Percentiles rank a stretch among this genome's conserved stretches.
Evolutionary conservation across 2,797 vertebrate genomes (phyloP).

Genomic region (Helicolenus hilgendorfi): DNA sequence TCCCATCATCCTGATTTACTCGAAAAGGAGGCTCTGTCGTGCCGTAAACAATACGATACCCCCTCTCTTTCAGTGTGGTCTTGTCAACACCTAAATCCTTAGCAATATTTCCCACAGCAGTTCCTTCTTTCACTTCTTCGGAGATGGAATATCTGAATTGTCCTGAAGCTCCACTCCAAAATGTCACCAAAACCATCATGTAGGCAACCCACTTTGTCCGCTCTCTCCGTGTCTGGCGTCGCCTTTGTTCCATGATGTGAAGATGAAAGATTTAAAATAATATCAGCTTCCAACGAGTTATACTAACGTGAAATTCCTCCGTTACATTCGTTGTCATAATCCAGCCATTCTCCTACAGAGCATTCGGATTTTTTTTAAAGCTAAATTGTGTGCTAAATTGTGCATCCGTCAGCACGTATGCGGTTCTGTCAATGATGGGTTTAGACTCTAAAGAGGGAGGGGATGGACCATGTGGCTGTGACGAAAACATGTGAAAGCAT

Average conservation of each 20-base stretch:
- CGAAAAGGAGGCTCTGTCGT: slow-evolving; percentile 78
- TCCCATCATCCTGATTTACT: slow-evolving; percentile 87
- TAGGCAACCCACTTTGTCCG: slow-evolving; percentile 5
- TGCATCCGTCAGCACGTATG: neutral
- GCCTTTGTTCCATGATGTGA: slow-evolving; percentile 73
- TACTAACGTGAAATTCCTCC: accelerated
- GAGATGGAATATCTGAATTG: slow-evolving; percentile 78
- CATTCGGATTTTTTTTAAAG: accelerated
- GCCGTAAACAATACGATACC: slow-evolving; percentile 66
- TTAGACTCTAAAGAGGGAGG: neutral
- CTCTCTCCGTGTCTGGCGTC: slow-evolving; percentile 3
- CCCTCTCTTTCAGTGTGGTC: slow-evolving; percentile 75
- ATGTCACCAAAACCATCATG: slow-evolving; percentile 10
- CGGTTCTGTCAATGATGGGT: neutral
- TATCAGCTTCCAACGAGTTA: neutral
- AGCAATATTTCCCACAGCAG: slow-evolving; percentile 88
- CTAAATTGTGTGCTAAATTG: neutral
- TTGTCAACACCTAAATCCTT: slow-evolving; percentile 90
- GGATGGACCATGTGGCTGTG: slow-evolving; percentile 6
- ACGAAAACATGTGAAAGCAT: neutral
- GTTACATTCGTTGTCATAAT: neutral
- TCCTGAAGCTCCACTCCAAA: slow-evolving; percentile 50
- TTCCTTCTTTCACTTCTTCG: slow-evolving; percentile 89
- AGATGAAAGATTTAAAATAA: neutral
- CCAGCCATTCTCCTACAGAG: neutral